Base-by-base conservation (phyloP, 2,888 invertebrate genomes). In the Belgica antarctica region DNA sequence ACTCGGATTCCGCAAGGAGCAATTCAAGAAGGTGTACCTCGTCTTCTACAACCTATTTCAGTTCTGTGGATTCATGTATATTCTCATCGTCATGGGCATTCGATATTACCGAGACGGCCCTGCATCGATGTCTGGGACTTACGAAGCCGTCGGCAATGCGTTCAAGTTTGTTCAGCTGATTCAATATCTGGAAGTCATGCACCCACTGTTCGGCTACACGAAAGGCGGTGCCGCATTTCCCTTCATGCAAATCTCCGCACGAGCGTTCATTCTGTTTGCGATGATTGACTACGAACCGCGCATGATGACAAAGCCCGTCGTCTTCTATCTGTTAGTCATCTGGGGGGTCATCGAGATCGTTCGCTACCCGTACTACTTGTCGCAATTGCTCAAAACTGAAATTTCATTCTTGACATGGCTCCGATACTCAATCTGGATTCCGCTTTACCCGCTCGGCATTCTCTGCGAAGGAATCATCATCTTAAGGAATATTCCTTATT, bases 391-490 rank as follows among this genome's bases (percentile, higher is more conserved):
- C 75, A 87, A 90, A 71, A 86, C 85, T 25, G 87, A 92, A 71
- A 82, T 90, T 31, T 83, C 85, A 59, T 75, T 90, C 1, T 78
- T 97, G 7, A 96, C 94, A 0, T 97, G 96, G 96, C 80, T 97
- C 1, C 85, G 97, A 15, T 96, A 97, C 79, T 90, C 92, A 0
- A 83, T 94, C 70, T 98, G 96, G 96, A 92, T 97, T 73, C 88
- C 93, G 0, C 83, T 96, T 0, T 97, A 96, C 79, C 97, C 97
- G 0, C 77, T 95, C 41, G 96, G 96, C 4, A 87, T 95, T 74
- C 76, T 94, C 1, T 90, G 92, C 75, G 96, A 97, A 82, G 90
- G 92, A 0, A 86, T 90, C 2, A 84, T 92, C 12, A 83, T 92
- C 47, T 81, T 92, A 17, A 84, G 92, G 66, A 91, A 93, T 77